These are phyloP conservation scores for Nemotelus pantherinus DNA, from an alignment of 2,888 invertebrate species.

Conservation along the genomic window DNA sequence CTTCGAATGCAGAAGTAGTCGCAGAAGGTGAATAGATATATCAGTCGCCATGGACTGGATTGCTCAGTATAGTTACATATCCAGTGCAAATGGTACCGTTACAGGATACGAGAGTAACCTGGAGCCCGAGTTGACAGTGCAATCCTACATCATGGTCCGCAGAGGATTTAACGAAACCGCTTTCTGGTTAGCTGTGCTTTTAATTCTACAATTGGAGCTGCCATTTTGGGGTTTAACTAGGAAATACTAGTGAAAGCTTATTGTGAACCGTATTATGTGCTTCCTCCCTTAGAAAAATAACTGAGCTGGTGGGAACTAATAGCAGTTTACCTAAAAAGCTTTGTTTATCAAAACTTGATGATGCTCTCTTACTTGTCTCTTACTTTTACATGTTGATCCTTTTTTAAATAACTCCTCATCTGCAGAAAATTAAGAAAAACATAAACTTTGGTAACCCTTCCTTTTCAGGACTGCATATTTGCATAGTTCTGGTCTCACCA, in stretches of 20 bases:
- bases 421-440: too few relatives aligned
- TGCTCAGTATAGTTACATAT: constrained; percentile 37
- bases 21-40: constrained; percentile 46
- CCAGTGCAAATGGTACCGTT: constrained; percentile 28
- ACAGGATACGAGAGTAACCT: constrained; percentile 26
- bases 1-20: background rate
- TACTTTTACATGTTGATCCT: too few relatives aligned
- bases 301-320: too few relatives aligned
- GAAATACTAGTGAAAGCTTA: too few relatives aligned
- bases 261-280: too few relatives aligned
- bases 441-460: too few relatives aligned
- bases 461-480: too few relatives aligned
- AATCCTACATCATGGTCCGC: constrained; percentile 39
- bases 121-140: constrained; percentile 37
- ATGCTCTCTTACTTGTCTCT: too few relatives aligned
- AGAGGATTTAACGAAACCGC: constrained; percentile 45
- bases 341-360: too few relatives aligned
- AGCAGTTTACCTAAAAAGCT: too few relatives aligned
- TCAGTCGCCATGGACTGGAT: constrained; percentile 39
- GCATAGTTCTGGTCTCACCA: background rate
- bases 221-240: background rate
- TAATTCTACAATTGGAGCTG: constrained; percentile 5
- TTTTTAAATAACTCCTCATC: too few relatives aligned
- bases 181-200: constrained; percentile 46
- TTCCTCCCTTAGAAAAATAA: too few relatives aligned